A percentile compares a stretch with the other conserved stretches of the same genome.
These are phyloP conservation scores for Hipparchia semele DNA, from an alignment of 2,888 invertebrate species.

Conservation along the genomic window DNA sequence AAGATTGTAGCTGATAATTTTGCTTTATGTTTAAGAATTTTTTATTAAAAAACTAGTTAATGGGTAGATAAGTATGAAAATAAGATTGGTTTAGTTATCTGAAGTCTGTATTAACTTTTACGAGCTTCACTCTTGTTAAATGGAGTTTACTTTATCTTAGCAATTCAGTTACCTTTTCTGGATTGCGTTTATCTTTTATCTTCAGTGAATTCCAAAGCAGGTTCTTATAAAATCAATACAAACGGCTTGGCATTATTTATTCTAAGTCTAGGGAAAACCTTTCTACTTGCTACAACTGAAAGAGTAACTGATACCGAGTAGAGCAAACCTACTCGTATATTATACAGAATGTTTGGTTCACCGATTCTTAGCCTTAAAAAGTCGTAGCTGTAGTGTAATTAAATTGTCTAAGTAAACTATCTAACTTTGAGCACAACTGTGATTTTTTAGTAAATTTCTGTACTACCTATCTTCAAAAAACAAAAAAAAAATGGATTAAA, in stretches of 20 bases:
- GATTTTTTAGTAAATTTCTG: too few species aligned
- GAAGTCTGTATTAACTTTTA: conserved; percentile 7
- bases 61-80: neutral
- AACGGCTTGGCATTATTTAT: conserved; percentile 11
- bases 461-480: too few species aligned
- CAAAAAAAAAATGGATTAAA: too few species aligned
- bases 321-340: too few species aligned
- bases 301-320: too few species aligned
- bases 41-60: neutral
- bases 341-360: too few species aligned
- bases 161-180: conserved; percentile 33
- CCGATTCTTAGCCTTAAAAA: too few species aligned
- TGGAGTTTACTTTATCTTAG: conserved; percentile 29
- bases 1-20: too few species aligned
- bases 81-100: neutral
- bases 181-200: conserved; percentile 29
- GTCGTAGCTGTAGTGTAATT: too few species aligned
- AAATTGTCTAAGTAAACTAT: too few species aligned
- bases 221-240: conserved; percentile 27
- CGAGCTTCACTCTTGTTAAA: conserved; percentile 17
- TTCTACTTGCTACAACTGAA: too few species aligned
- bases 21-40: neutral
- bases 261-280: neutral
- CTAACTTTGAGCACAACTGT: too few species aligned
- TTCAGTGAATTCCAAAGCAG: conserved; percentile 29